Conservation (phyloP, 2,113 vertebrate species). For the Chloropsis cyanopogon region DNA sequence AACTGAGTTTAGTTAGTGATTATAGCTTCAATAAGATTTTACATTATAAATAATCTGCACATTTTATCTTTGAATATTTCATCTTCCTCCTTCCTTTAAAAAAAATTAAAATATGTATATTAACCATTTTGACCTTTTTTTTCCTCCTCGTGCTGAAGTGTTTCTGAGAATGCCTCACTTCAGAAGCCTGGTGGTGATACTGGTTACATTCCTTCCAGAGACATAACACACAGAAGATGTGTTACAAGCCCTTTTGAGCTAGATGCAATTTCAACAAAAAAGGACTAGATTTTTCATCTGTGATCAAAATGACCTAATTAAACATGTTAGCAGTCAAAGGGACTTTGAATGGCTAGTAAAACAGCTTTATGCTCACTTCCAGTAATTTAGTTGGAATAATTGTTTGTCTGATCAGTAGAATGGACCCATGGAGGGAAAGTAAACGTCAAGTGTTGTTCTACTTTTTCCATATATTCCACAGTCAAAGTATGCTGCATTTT, state of each 20-base stretch:
- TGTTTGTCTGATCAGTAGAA: neutral
- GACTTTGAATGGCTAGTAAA: neutral
- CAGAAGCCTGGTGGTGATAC: neutral
- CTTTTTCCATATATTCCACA: neutral
- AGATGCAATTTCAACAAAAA: neutral
- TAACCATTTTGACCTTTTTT: neutral
- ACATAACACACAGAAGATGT: neutral
- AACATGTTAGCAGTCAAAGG: neutral
- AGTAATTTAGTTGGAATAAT: neutral
- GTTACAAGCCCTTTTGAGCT: neutral
- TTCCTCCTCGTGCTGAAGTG: neutral
- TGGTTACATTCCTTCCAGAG: neutral
- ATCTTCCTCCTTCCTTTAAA: neutral
- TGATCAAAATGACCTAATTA: neutral
- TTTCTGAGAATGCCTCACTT: neutral
- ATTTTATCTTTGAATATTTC: neutral
- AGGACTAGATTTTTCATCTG: neutral
- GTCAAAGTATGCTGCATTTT: neutral
- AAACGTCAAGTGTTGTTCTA: neutral
- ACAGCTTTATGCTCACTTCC: neutral
- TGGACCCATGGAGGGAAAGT: neutral
- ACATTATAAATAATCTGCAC: neutral
- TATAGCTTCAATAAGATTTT: neutral
- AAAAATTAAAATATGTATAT: neutral
- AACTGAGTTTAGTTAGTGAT: neutral